Evolutionary conservation across 2,113 vertebrate species (phyloP), one percentile per base, ranked within the genome.

Genomic region (Chaetodon trifascialis): DNA sequence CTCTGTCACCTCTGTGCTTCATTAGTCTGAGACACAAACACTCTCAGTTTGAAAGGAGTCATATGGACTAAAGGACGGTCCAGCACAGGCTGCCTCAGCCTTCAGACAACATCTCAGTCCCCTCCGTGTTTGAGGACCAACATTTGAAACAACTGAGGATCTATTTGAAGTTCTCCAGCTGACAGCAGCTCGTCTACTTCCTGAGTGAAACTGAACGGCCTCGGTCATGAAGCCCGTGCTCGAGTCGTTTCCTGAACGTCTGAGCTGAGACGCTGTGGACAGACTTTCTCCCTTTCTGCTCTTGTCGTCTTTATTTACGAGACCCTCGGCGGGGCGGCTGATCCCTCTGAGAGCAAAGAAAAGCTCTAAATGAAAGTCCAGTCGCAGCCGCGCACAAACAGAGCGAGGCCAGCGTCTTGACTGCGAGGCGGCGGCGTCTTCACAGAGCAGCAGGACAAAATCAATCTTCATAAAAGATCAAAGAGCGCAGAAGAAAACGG

Each of bases 381-480:
- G 46, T 6, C 67, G 1, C 44, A n/a, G 19, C 7, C 19, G 3
- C 7, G 7, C 4, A n/a, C 19, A 10, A 54, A 8, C 44, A 34
- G 40, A 59, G 72, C 5, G 34, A 52, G 9, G 52, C 42, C 52
- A 7, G 66, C 1, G 16, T 52, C 16, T 21, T 36, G 15, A 36
- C 49, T n/a, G 42, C 0, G 71, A 30, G 73, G 59, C 49, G n/a
- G 60, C 60, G 12, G 58, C 46, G 51, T 8, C 23, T 47, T 56
- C 63, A 34, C 49, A 56, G 64, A 58, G 42, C 75, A 58, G 64
- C 63, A 7, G 25, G 36, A 62, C 34, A 17, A 55, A 75, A 75
- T 82, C 65, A 11, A 25, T 82, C 80, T 68, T 69, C 63, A 68
- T 68, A 46, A 75, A 66, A 55, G 72, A 72, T 82, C 55, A 46